Evolutionary conservation across 2,113 vertebrate genomes (phyloP), one percentile per base, ranked within the genome.

Genomic region (Galeopterus variegatus): DNA sequence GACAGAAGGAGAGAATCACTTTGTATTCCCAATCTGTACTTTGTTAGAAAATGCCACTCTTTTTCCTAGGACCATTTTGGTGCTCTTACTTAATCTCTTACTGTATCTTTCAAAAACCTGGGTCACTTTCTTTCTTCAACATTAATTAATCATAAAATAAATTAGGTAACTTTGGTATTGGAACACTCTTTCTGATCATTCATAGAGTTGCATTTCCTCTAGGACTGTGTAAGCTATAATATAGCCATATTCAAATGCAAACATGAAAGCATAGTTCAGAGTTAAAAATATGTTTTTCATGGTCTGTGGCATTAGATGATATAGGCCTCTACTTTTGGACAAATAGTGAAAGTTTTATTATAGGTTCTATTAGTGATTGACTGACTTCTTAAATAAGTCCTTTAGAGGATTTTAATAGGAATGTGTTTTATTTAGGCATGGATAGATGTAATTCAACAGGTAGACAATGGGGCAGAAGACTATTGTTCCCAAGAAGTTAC

Each of bases 341-440:
- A 83, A 14, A 56, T 62, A 70, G 62, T 58, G 15, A 72, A 93
- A 26, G 50, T 89, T 95, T 84, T 77, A 64, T 92, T 84, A 41
- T 77, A 60, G 41, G 5, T 80, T 85, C 50, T 73, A 9, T 58
- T 75, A 77, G 50, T 93, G 79, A 75, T 58, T 81, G 45, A 48
- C 54, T 50, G 33, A 50, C 70, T 89, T 73, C 12, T 69, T 88
- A 76, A 76, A 9, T 76, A 52, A 95, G 28, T 31, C 50, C 70
- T 88, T 91, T 17, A 31, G 67, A 94, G 50, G 89, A 26, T 77
- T 95, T 81, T 79, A 54, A 65, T 92, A 36, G n/a, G n/a, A 75
- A 9, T 56, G 0, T 69, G 54, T 82, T 79, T 85, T 88, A 81
- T 82, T 88, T 82, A 69, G 48, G 26, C 24, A 65, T 23, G 58